Conservation (phyloP, 1,140 invertebrate genomes). For the Pentalonia nigronervosa region DNA sequence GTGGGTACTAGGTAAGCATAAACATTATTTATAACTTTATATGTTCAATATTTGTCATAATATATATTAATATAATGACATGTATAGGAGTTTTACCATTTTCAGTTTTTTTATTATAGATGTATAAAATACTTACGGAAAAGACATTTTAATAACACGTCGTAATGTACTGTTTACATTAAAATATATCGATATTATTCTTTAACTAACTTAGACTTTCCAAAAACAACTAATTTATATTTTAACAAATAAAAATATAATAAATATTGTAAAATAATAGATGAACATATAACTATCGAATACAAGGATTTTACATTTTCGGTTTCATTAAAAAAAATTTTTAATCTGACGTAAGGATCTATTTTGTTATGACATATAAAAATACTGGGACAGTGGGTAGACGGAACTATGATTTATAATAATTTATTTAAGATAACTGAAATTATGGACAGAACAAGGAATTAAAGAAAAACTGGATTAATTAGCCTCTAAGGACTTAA, state of each 20-base stretch:
- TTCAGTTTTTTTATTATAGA: too few relatives aligned
- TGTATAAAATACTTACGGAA: not conserved
- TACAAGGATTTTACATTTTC: not conserved
- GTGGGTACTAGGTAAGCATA: not conserved
- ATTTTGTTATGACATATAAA: not conserved
- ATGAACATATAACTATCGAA: not conserved
- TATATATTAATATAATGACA: not conserved
- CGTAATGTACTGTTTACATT: not conserved
- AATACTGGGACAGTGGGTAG: too few relatives aligned
- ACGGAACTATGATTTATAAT: too few relatives aligned
- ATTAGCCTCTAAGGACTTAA: not conserved
- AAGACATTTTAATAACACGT: not conserved
- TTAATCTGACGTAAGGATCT: not conserved
- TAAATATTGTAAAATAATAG: not conserved
- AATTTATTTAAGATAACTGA: too few relatives aligned
- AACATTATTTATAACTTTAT: not conserved
- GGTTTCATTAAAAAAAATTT: not conserved
- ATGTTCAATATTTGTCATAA: not conserved
- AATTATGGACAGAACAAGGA: too few relatives aligned
- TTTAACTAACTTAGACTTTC: not conserved
- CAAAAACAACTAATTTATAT: not conserved
- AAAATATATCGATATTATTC: not conserved
- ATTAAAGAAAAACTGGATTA: not conserved
- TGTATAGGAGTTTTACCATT: too few relatives aligned
- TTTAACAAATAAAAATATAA: not conserved